phyloP scores from a whole-genome alignment of 2,888 invertebrate species.

The Pristionchus arcanus region DNA sequence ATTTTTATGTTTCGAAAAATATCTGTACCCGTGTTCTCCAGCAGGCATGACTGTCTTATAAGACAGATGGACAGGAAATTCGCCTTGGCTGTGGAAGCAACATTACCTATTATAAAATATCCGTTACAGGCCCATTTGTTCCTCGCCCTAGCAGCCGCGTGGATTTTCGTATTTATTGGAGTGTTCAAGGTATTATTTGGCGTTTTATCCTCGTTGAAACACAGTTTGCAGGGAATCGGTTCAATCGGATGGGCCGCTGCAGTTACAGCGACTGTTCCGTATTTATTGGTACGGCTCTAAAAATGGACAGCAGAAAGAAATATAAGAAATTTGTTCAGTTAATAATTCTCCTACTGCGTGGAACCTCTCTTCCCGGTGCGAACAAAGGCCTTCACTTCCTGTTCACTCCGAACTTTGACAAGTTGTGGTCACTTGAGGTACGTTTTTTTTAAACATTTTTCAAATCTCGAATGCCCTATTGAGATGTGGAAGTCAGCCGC shows the following conservation, averaged over 20 bases:
- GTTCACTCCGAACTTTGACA: conserved; percentile 66
- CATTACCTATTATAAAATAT: too few species aligned
- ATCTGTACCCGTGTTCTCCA: too few species aligned
- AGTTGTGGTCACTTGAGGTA: conserved; percentile 67
- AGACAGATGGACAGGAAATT: too few species aligned
- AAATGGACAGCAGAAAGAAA: background rate
- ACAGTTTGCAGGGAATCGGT: conserved; percentile 66
- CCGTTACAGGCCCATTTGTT: conserved; percentile 91
- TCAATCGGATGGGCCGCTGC: conserved; percentile 76
- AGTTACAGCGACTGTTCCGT: conserved; percentile 76
- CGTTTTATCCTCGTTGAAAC: background rate
- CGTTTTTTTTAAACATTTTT: too few species aligned
- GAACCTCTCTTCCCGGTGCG: conserved; percentile 75
- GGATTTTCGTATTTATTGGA: conserved; percentile 95
- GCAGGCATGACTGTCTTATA: too few species aligned
- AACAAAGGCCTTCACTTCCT: conserved; percentile 72
- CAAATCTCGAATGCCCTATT: too few species aligned
- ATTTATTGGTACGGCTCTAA: conserved; percentile 66
- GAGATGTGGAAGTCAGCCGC: conserved; percentile 81
- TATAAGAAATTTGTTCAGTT: conserved; percentile 64
- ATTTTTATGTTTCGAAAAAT: too few species aligned
- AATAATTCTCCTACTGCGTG: conserved; percentile 74
- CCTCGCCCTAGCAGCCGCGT: conserved; percentile 91
- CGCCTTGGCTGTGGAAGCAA: too few species aligned
- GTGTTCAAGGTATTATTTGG: conserved; percentile 91